Evolutionary conservation across 2,113 vertebrate species (phyloP).

Genomic region (Cyprinus carpio): DNA sequence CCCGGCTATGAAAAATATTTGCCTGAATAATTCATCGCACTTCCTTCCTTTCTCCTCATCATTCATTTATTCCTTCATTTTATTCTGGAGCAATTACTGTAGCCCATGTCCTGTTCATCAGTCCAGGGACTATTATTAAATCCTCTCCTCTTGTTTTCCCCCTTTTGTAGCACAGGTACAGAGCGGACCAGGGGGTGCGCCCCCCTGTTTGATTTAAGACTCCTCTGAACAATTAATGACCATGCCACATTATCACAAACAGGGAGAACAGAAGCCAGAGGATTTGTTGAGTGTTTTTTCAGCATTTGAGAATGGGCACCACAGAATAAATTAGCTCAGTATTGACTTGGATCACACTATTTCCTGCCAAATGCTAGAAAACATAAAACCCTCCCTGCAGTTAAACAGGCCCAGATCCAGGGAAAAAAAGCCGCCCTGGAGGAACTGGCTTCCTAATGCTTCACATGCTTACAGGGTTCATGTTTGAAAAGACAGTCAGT

Average conservation of each 20-base stretch:
- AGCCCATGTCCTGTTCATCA: constrained; percentile 28
- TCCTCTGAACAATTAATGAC: constrained; percentile 37
- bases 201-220: constrained; percentile 34
- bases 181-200: background rate
- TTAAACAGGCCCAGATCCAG: constrained; percentile 36
- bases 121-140: constrained; percentile 40
- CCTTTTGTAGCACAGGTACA: background rate
- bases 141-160: constrained; percentile 12
- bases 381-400: constrained; percentile 37
- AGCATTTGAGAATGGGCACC: background rate
- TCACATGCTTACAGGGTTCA: constrained; percentile 11
- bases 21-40: constrained; percentile 53
- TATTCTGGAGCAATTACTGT: constrained; percentile 46
- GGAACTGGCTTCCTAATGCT: constrained; percentile 49
- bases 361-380: constrained; percentile 22
- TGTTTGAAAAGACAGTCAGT: background rate
- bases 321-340: constrained; percentile 40
- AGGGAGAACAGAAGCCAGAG: constrained; percentile 14
- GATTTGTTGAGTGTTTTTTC: constrained; percentile 12
- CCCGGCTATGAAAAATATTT: constrained; percentile 49
- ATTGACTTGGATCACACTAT: background rate
- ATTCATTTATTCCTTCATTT: constrained; percentile 45
- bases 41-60: constrained; percentile 42
- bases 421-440: constrained; percentile 29
- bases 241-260: constrained; percentile 23